These are phyloP conservation scores for Austrofundulus limnaeus DNA, from an alignment of 2,113 vertebrate species.

Conservation along the genomic window DNA sequence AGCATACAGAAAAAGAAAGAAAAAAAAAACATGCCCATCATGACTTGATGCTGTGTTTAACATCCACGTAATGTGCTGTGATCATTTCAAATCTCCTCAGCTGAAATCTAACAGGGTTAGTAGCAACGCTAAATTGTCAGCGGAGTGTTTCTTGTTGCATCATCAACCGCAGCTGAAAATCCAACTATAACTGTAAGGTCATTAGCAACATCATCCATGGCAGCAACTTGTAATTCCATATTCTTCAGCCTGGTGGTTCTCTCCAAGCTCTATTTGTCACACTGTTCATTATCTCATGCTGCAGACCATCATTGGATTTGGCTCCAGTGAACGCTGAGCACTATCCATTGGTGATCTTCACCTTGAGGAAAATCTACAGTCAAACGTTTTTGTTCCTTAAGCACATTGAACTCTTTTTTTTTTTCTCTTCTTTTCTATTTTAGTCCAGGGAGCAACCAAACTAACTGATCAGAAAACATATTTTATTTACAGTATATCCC, in stretches of 20 bases:
- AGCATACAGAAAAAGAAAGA: slow-evolving; percentile 19
- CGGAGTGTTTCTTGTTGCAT: slow-evolving; percentile 24
- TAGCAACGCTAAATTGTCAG: slow-evolving; percentile 3
- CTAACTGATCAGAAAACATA: too few species aligned
- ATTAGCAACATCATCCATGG: slow-evolving; percentile 13
- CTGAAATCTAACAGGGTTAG: slow-evolving; percentile 22
- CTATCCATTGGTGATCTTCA: slow-evolving; percentile 33
- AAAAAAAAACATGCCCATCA: slow-evolving; percentile 18
- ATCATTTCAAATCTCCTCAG: slow-evolving; percentile 14
- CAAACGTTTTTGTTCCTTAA: slow-evolving; percentile 4
- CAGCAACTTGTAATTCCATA: slow-evolving; percentile 3
- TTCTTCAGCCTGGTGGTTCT: not conserved
- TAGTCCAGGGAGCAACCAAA: too few species aligned
- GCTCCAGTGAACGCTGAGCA: slow-evolving; percentile 12
- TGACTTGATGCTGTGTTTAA: slow-evolving; percentile 49
- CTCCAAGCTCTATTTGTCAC: slow-evolving; percentile 32
- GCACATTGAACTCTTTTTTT: too few species aligned
- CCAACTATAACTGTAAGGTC: not conserved
- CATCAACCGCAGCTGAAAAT: not conserved
- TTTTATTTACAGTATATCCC: too few species aligned
- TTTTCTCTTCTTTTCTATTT: too few species aligned
- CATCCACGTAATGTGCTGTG: slow-evolving; percentile 5
- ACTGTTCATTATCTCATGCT: slow-evolving; percentile 36
- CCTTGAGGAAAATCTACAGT: slow-evolving; percentile 29
- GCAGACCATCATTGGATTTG: slow-evolving; percentile 37